phyloP scores from a whole-genome alignment of 2,113 vertebrate species.

The Ptilonorhynchus violaceus region DNA sequence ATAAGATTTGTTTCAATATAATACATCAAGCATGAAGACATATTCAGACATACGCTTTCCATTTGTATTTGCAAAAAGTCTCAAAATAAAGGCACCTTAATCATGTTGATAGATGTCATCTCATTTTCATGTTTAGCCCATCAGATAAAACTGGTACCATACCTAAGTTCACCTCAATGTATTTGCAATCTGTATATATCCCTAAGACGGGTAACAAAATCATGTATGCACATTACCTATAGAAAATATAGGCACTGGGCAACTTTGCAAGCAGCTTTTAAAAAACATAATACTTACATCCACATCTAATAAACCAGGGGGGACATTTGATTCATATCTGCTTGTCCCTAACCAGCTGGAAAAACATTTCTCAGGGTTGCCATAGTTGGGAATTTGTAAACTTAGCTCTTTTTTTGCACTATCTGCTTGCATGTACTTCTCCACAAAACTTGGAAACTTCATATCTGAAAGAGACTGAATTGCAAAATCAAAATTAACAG shows the following conservation, averaged over 20 bases:
- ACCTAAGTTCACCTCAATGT: not conserved
- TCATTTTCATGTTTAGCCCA: not conserved
- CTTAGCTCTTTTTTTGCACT: conserved; percentile 49
- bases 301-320: conserved; percentile 54
- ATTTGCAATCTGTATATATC: not conserved
- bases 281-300: conserved; percentile 72
- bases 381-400: conserved; percentile 43
- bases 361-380: conserved; percentile 60
- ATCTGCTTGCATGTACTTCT: conserved; percentile 76
- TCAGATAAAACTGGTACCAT: not conserved
- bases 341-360: conserved; percentile 63
- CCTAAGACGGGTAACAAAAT: not conserved
- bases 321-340: conserved; percentile 55
- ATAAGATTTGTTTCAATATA: not conserved
- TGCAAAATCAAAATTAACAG: conserved; percentile 42
- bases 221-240: not conserved
- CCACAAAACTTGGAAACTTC: conserved; percentile 77
- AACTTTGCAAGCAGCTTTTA: not conserved
- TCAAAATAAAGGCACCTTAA: not conserved
- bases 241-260: not conserved
- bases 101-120: not conserved
- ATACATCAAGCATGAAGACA: not conserved
- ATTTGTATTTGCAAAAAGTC: not conserved
- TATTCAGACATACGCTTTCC: not conserved
- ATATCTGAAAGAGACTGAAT: conserved; percentile 71